Evolutionary conservation across 2,888 invertebrate species (phyloP).

Genomic region (Hermodice carunculata): DNA sequence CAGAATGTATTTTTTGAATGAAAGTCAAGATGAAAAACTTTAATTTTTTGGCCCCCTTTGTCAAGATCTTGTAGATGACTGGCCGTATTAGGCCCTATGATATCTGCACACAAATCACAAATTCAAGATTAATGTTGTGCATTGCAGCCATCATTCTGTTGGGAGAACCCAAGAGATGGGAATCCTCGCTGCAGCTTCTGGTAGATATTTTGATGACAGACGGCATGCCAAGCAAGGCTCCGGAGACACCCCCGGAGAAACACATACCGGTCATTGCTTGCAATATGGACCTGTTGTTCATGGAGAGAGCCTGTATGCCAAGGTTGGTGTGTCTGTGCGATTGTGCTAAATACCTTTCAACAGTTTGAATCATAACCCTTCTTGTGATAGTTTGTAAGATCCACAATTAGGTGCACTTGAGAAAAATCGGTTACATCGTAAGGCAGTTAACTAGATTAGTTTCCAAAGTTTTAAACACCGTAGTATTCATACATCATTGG

Average conservation of each 20-base stretch:
- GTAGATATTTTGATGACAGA: constrained; percentile 67
- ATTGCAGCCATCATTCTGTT: constrained; percentile 63
- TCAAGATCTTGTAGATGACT: neutral
- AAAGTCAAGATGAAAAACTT: too few species aligned
- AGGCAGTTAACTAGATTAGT: too few species aligned
- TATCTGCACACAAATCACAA: too few species aligned
- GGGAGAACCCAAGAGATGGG: constrained; percentile 69
- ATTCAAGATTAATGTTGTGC: too few species aligned
- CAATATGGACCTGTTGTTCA: constrained; percentile 70
- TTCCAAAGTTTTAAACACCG: too few species aligned
- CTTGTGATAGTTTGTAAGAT: too few species aligned
- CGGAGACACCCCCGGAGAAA: constrained; percentile 41
- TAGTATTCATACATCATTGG: too few species aligned
- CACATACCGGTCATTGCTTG: constrained; percentile 69
- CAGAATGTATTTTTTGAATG: too few species aligned
- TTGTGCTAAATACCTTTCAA: neutral
- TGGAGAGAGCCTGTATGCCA: constrained; percentile 69
- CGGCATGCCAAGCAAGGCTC: constrained; percentile 61
- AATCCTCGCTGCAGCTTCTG: constrained; percentile 66
- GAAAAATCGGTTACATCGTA: too few species aligned
- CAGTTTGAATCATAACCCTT: too few species aligned
- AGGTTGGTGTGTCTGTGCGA: constrained; percentile 39
- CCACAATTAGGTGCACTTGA: too few species aligned
- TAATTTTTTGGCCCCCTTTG: neutral
- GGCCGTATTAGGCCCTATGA: neutral